A percentile compares a stretch with the other conserved stretches of the same genome.
phyloP scores from a whole-genome alignment of 2,113 vertebrate genomes.

The Percopsis transmontana region DNA sequence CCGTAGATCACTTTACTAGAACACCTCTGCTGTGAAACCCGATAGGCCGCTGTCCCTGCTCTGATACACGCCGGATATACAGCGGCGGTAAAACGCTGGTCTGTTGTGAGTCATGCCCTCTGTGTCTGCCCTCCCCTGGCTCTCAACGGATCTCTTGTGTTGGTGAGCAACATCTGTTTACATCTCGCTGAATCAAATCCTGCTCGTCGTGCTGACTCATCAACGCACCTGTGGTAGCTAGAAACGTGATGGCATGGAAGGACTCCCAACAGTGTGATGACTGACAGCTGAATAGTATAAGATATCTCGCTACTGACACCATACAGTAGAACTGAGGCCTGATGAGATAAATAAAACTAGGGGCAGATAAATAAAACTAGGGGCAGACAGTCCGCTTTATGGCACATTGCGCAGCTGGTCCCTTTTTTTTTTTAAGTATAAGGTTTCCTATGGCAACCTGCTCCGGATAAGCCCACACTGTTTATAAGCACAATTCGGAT shows the following conservation, averaged over 20 bases:
- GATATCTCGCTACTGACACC: not conserved
- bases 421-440: too few relatives aligned
- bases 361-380: too few relatives aligned
- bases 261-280: not conserved
- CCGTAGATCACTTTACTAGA: conserved; percentile 13
- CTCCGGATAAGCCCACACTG: too few relatives aligned
- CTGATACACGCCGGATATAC: conserved; percentile 19
- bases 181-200: conserved; percentile 11
- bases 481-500: too few relatives aligned
- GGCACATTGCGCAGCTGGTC: too few relatives aligned
- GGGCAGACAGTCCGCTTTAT: too few relatives aligned
- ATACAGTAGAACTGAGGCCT: too few relatives aligned
- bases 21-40: conserved; percentile 26
- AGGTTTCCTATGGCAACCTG: too few relatives aligned
- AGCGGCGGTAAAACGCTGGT: conserved; percentile 42
- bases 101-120: conserved; percentile 14
- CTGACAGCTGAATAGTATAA: too few relatives aligned
- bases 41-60: conserved; percentile 27
- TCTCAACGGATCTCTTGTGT: conserved; percentile 12
- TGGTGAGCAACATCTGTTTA: too few relatives aligned
- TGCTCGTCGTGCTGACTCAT: conserved; percentile 6
- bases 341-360: too few relatives aligned
- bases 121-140: not conserved
- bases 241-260: not conserved
- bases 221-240: not conserved